Conservation (phyloP, 2,113 vertebrate species). For the Oenanthe melanoleuca region DNA sequence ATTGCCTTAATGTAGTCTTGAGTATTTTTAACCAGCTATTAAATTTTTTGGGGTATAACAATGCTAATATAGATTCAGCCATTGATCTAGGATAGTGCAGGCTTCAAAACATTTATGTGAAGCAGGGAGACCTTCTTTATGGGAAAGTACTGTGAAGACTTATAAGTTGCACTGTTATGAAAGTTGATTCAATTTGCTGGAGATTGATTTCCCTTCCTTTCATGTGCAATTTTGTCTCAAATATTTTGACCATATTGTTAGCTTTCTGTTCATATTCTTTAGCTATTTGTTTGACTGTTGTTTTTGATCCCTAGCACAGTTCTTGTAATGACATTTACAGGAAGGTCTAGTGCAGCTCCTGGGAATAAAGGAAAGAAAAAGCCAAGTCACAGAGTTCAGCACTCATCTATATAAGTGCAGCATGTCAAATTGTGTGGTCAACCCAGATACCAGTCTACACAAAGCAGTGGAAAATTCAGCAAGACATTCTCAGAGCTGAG, state of each 20-base stretch:
- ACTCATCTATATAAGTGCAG: rapidly evolving
- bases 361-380: background rate
- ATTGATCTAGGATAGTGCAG: background rate
- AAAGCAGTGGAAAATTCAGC: rapidly evolving
- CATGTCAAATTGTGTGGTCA: background rate
- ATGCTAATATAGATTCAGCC: background rate
- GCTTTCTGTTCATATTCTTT: background rate
- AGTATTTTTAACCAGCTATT: background rate
- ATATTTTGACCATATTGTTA: background rate
- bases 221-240: background rate
- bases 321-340: background rate
- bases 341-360: background rate
- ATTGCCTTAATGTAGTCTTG: background rate
- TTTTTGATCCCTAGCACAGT: background rate
- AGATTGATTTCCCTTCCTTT: background rate
- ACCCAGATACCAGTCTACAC: rapidly evolving
- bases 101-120: background rate
- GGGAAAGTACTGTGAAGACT: background rate
- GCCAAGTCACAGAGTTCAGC: background rate
- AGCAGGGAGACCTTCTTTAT: background rate
- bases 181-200: background rate
- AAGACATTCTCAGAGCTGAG: background rate
- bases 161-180: rapidly evolving
- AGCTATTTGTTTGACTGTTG: background rate
- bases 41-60: background rate